phyloP scores from a whole-genome alignment of 2,797 vertebrate species.

The Sebastes oblongus region DNA sequence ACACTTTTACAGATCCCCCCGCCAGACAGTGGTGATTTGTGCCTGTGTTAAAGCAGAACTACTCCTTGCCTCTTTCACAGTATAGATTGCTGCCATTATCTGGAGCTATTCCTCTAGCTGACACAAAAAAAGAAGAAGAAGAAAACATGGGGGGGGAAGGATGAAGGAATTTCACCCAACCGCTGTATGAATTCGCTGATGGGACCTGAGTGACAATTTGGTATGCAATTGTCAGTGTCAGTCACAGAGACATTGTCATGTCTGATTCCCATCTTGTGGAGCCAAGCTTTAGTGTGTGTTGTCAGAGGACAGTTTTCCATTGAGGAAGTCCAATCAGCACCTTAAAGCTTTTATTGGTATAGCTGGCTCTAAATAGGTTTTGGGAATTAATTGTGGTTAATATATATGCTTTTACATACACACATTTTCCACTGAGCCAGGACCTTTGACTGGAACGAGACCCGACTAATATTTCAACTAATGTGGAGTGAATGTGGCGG shows the following conservation, averaged over 20 bases:
- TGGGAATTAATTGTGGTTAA: conserved; percentile 14
- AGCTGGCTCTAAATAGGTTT: conserved; percentile 9
- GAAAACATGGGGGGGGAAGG: conserved; percentile 50
- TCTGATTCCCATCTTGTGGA: conserved; percentile 48
- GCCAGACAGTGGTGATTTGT: conserved; percentile 72
- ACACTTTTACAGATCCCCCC: conserved; percentile 58
- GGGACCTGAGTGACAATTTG: conserved; percentile 78
- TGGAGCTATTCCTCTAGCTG: conserved; percentile 74
- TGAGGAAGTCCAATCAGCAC: conserved; percentile 24
- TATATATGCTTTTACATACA: conserved; percentile 8
- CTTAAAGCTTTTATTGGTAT: background rate
- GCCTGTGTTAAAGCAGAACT: conserved; percentile 65
- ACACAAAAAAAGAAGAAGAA: conserved; percentile 46
- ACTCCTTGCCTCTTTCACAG: conserved; percentile 71
- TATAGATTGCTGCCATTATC: conserved; percentile 83
- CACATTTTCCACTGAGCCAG: conserved; percentile 1
- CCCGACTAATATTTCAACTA: conserved; percentile 52
- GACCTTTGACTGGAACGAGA: conserved; percentile 31
- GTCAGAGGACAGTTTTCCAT: conserved; percentile 23
- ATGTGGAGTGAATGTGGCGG: conserved; percentile 37
- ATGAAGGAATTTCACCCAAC: conserved; percentile 73
- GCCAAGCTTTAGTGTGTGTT: conserved; percentile 26
- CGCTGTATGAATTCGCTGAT: conserved; percentile 74
- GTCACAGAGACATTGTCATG: conserved; percentile 66
- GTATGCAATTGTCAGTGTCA: conserved; percentile 78